Base-by-base conservation (phyloP, 2,888 invertebrate genomes). In the Metellina segmentata region DNA sequence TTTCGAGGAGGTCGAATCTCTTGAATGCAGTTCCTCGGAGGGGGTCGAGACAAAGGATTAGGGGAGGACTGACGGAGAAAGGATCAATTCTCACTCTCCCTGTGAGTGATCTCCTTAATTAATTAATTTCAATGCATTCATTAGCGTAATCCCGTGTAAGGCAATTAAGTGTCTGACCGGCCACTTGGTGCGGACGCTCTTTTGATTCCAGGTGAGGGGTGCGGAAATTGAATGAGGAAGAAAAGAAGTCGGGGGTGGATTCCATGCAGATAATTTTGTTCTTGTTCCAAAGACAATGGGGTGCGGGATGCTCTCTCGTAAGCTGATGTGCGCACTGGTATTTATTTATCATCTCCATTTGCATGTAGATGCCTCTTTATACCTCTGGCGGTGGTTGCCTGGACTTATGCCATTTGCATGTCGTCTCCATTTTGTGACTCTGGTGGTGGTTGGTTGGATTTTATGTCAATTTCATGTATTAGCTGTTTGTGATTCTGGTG, bases 121-220 rank as follows among this genome's bases (percentile, higher is more conserved):
- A 91, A 91, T 91, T 91, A 91, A 91, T 91, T 91, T 91, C 77
- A 74, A 91, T 79, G 87, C 87, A 91, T 91, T 91, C 69, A 91
- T 87, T 87, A 83, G 91, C 78, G 87, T 87, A 83, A 87, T 91
- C 91, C 87, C 78, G 87, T 78, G 82, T 72, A 72, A 87, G 72
- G 91, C 91, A 91, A 91, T 91, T 91, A 91, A 91, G 87, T 75
- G 81, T 81, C 90, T 75, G 78, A 82, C 71, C 77, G 72, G 81
- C 88, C 81, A 85, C 83, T 89, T 85, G 83, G 85, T 89, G 51
- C 48, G 78, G 34, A 70, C 78, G 53, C 83, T 53, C 89, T 71
- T 83, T 78, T 78, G 34, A 75, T 85, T 85, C 61, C n/a, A 52
- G 20, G 16, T 52, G 48, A 34, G 34, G 20, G 61, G 0, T 34